Evolutionary conservation across 2,113 vertebrate species (phyloP).

Genomic region (Suncus etruscus): DNA sequence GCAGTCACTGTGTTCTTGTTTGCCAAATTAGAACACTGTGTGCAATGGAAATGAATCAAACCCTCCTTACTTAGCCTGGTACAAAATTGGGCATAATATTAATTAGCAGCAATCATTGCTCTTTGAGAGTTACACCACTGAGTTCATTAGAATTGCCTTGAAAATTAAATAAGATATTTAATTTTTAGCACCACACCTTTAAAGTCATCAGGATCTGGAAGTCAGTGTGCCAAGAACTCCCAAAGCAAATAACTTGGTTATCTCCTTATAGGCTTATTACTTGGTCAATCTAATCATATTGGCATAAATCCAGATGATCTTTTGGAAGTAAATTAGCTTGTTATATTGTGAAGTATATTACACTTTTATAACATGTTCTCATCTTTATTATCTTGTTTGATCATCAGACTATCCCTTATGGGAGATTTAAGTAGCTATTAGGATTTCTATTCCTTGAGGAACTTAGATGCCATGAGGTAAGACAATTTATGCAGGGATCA

Average conservation of each 20-base stretch:
- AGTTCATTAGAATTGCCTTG: slow-evolving; percentile 32
- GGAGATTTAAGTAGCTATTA: background rate
- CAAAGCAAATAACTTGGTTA: slow-evolving; percentile 4
- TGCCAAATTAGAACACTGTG: slow-evolving; percentile 50
- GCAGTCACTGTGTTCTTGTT: slow-evolving; percentile 69
- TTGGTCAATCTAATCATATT: background rate
- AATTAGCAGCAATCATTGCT: slow-evolving; percentile 45
- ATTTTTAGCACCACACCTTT: slow-evolving; percentile 63
- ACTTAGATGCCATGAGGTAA: background rate
- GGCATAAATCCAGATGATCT: background rate
- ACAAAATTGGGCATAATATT: slow-evolving; percentile 43
- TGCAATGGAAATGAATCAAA: slow-evolving; percentile 69
- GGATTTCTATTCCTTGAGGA: background rate
- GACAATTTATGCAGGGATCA: background rate
- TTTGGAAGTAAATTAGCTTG: background rate
- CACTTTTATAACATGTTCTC: background rate
- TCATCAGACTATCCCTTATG: background rate
- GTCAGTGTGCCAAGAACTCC: slow-evolving; percentile 30
- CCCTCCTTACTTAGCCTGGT: background rate
- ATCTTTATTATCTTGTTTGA: background rate
- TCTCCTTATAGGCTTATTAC: background rate
- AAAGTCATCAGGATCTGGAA: slow-evolving; percentile 46
- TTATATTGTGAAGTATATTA: background rate
- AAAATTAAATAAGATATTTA: slow-evolving; percentile 59
- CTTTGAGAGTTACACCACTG: slow-evolving; percentile 10